Percentiles rank a stretch among this genome's conserved stretches.
Conservation (phyloP, 2,888 invertebrate species). For the Tanytarsus gracilentus region DNA sequence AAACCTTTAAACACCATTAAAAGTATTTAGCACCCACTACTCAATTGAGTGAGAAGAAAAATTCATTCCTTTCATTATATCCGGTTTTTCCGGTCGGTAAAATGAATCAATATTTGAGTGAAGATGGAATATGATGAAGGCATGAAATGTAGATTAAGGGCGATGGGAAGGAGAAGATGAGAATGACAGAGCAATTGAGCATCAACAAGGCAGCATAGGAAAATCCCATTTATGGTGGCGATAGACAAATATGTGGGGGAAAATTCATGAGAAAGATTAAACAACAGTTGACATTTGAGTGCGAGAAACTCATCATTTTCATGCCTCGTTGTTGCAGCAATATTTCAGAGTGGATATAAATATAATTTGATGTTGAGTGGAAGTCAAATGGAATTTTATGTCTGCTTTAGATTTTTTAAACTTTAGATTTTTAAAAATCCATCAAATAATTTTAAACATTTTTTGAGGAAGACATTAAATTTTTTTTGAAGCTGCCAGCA, state of each 20-base stretch:
- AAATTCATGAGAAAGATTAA: conserved; percentile 10
- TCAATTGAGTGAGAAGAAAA: conserved; percentile 8
- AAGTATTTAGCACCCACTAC: too few species aligned
- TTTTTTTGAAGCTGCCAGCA: too few species aligned
- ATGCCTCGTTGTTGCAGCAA: background rate
- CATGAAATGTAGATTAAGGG: background rate
- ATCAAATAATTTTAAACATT: too few species aligned
- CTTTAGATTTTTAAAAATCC: too few species aligned
- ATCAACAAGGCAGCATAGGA: background rate
- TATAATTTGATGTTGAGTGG: too few species aligned
- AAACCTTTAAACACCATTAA: too few species aligned
- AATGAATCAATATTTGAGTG: conserved; percentile 26
- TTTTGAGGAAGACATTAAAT: too few species aligned
- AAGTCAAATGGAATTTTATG: too few species aligned
- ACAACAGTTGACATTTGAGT: conserved; percentile 23
- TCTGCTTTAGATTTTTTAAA: too few species aligned
- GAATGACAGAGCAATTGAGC: too few species aligned
- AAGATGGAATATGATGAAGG: conserved; percentile 8
- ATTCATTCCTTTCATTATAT: conserved; percentile 25
- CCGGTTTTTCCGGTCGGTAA: conserved; percentile 27
- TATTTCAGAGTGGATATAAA: background rate
- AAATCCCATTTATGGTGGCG: too few species aligned
- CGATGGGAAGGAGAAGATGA: background rate
- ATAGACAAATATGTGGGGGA: too few species aligned
- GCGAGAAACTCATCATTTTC: background rate